These are phyloP conservation scores for Uloborus diversus DNA, from an alignment of 1,140 invertebrate genomes.

Conservation along the genomic window DNA sequence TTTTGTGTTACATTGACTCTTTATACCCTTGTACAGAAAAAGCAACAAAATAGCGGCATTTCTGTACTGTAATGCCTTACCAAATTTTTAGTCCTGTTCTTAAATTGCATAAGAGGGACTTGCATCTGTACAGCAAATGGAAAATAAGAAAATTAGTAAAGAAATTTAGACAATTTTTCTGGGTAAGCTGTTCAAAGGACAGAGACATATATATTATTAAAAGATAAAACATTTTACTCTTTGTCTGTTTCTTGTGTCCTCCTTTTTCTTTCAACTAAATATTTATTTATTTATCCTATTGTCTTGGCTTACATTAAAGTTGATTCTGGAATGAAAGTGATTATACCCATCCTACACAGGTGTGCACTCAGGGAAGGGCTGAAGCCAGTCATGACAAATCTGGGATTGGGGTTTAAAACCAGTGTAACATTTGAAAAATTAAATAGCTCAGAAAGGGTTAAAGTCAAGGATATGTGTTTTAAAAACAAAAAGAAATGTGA, in stretches of 20 bases:
- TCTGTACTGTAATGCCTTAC: slow-evolving; percentile 38
- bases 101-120: background rate
- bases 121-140: slow-evolving; percentile 47
- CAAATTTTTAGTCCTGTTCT: slow-evolving; percentile 17
- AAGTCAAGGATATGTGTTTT: too few species aligned
- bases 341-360: too few species aligned
- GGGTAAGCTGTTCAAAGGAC: slow-evolving; percentile 40
- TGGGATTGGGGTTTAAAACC: too few species aligned
- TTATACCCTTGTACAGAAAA: slow-evolving; percentile 32
- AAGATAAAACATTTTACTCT: slow-evolving; percentile 49
- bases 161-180: slow-evolving; percentile 51
- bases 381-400: too few species aligned
- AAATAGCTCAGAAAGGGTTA: too few species aligned
- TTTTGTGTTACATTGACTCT: slow-evolving; percentile 45
- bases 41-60: slow-evolving; percentile 30
- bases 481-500: too few species aligned
- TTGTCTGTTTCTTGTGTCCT: slow-evolving; percentile 11
- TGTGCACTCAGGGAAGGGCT: too few species aligned
- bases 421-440: too few species aligned
- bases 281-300: too few species aligned
- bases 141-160: slow-evolving; percentile 31
- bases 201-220: slow-evolving; percentile 56
- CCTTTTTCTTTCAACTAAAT: too few species aligned
- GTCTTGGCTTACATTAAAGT: too few species aligned
- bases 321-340: too few species aligned